Percentiles rank a stretch among this genome's conserved stretches.
phyloP scores from a whole-genome alignment of 1,140 invertebrate species.

The Drosophila kikkawai region DNA sequence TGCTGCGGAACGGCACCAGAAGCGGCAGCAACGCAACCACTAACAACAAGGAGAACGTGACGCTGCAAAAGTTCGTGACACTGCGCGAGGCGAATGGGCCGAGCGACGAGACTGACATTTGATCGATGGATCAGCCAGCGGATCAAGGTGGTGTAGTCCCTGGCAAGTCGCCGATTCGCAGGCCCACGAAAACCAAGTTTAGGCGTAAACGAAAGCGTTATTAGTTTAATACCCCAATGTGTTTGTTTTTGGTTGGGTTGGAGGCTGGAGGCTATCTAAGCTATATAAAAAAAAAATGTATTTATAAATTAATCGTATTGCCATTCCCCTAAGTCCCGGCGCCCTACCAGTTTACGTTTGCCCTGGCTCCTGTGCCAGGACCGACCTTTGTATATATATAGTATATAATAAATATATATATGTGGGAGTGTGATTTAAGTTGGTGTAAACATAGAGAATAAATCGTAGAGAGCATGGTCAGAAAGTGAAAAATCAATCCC shows the following conservation, averaged over 20 bases:
- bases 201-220: slow-evolving; percentile 50
- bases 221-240: slow-evolving; percentile 66
- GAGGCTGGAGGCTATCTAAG: slow-evolving; percentile 62
- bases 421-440: slow-evolving; percentile 41
- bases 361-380: slow-evolving; percentile 10
- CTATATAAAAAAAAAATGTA: slow-evolving; percentile 55
- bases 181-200: slow-evolving; percentile 64
- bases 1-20: slow-evolving; percentile 17
- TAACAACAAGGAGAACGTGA: slow-evolving; percentile 73
- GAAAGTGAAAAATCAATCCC: slow-evolving; percentile 26
- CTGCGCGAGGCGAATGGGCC: slow-evolving; percentile 68
- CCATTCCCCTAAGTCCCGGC: slow-evolving; percentile 13
- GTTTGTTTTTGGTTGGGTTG: slow-evolving; percentile 52
- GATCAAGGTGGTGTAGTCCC: slow-evolving; percentile 4
- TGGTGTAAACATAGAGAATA: slow-evolving; percentile 50
- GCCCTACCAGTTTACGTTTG: slow-evolving; percentile 13
- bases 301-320: slow-evolving; percentile 60
- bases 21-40: slow-evolving; percentile 7
- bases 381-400: slow-evolving; percentile 49
- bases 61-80: slow-evolving; percentile 72
- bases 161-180: slow-evolving; percentile 37
- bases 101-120: slow-evolving; percentile 80
- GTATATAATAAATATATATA: slow-evolving; percentile 8
- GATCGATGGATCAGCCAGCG: slow-evolving; percentile 56
- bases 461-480: slow-evolving; percentile 33